These are phyloP conservation scores for Rhyacophila evoluta DNA, from an alignment of 2,888 invertebrate genomes.

Conservation along the genomic window DNA sequence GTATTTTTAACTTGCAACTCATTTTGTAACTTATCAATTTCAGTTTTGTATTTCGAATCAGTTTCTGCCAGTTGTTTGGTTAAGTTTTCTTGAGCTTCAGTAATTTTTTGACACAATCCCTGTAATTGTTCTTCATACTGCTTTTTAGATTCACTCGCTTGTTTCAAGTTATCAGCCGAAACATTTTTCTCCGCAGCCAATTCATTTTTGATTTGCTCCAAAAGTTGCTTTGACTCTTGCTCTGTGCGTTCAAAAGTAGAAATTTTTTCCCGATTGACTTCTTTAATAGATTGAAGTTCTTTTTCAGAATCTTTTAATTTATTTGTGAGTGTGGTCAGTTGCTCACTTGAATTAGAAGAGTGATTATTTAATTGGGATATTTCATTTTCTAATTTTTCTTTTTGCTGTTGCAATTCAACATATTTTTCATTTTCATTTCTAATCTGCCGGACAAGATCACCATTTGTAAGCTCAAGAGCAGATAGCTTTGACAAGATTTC, in stretches of 20 bases:
- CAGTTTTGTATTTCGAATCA: conserved; percentile 64
- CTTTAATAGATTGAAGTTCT: conserved; percentile 68
- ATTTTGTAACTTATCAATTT: conserved; percentile 65
- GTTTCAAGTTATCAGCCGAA: conserved; percentile 62
- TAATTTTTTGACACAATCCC: conserved; percentile 61
- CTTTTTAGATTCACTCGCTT: conserved; percentile 62
- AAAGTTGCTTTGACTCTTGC: conserved; percentile 67
- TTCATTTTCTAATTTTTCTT: conserved; percentile 72
- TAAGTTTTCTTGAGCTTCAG: conserved; percentile 56
- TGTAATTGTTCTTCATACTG: conserved; percentile 62
- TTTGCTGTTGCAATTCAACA: conserved; percentile 69
- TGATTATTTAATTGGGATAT: conserved; percentile 72
- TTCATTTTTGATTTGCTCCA: conserved; percentile 66
- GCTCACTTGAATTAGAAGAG: conserved; percentile 72
- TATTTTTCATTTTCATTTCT: conserved; percentile 71
- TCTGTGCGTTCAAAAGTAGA: conserved; percentile 65
- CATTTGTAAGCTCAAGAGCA: conserved; percentile 68
- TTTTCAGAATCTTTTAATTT: conserved; percentile 72
- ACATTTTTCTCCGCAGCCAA: conserved; percentile 63
- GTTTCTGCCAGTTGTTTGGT: conserved; percentile 43
- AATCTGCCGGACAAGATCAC: conserved; percentile 72
- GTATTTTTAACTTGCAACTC: conserved; percentile 63
- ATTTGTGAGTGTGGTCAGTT: conserved; percentile 70
- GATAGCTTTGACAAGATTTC: conserved; percentile 64
- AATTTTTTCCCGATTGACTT: conserved; percentile 64